Conservation (phyloP, 2,113 vertebrate genomes). For the Vombatus ursinus region DNA sequence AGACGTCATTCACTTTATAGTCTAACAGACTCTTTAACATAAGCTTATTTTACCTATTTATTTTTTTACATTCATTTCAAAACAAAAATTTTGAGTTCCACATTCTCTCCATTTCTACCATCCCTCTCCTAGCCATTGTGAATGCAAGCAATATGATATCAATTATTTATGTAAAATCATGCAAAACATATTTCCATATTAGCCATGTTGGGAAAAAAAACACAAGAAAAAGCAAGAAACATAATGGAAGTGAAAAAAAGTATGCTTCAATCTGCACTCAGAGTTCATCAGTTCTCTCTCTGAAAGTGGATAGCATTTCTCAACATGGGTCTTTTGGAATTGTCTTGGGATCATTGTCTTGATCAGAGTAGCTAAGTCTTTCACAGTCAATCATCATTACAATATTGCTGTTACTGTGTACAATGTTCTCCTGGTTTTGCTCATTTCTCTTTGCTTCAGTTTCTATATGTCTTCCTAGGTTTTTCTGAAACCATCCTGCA, state of each 20-base stretch:
- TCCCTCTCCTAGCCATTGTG: not conserved
- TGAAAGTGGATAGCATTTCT: not conserved
- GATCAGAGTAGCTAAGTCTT: not conserved
- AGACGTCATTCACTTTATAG: slow-evolving; percentile 44
- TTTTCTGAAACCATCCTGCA: not conserved
- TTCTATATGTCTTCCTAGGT: not conserved
- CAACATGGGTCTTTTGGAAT: not conserved
- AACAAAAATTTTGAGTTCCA: not conserved
- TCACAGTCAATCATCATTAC: not conserved
- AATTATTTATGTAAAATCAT: not conserved
- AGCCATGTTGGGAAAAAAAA: not conserved
- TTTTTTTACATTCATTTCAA: not conserved
- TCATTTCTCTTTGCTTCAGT: not conserved
- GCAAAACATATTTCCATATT: not conserved
- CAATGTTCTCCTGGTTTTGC: not conserved
- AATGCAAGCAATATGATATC: not conserved
- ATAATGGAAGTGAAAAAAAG: not conserved
- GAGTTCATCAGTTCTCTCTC: not conserved
- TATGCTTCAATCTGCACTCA: not conserved
- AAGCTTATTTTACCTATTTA: slow-evolving; percentile 30
- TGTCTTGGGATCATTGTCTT: not conserved
- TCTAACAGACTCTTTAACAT: slow-evolving; percentile 60
- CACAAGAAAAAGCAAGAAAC: not conserved
- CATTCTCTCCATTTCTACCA: not conserved
- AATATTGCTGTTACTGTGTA: not conserved